A percentile compares a stretch with the other conserved stretches of the same genome.
Evolutionary conservation across 2,113 vertebrate genomes (phyloP).

Genomic region (Tringa solitaria): DNA sequence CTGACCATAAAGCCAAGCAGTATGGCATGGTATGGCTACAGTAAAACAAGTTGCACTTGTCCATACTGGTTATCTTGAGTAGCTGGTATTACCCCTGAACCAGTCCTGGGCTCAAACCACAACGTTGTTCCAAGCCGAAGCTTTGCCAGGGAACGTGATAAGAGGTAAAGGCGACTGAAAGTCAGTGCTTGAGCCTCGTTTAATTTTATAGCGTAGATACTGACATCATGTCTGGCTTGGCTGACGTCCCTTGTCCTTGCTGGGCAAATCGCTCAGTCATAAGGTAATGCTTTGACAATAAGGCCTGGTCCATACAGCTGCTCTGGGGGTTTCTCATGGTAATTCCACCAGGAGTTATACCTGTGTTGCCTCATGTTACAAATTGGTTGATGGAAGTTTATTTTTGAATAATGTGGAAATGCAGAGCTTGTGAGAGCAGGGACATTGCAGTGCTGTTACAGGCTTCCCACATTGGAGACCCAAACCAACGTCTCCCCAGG

Average conservation of each 20-base stretch:
- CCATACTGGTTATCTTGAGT: neutral
- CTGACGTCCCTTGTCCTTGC: neutral
- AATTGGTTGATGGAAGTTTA: neutral
- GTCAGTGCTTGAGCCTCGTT: neutral
- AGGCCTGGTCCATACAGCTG: neutral
- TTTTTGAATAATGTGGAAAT: neutral
- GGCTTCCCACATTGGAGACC: neutral
- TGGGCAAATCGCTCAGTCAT: neutral
- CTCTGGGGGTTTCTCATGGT: neutral
- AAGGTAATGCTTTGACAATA: neutral
- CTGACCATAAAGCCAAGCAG: neutral
- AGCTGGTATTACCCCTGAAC: neutral
- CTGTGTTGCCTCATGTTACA: neutral
- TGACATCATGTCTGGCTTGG: neutral
- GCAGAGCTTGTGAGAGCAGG: neutral
- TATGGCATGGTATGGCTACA: neutral
- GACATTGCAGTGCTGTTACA: neutral
- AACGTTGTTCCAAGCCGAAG: neutral
- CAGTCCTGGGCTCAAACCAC: neutral
- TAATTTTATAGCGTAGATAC: rapidly evolving
- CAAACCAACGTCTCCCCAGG: neutral
- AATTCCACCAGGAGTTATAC: neutral
- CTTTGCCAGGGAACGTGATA: neutral
- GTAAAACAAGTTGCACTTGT: neutral
- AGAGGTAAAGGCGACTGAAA: neutral